phyloP scores from a whole-genome alignment of 1,140 invertebrate species.

The Andricus grossulariae region DNA sequence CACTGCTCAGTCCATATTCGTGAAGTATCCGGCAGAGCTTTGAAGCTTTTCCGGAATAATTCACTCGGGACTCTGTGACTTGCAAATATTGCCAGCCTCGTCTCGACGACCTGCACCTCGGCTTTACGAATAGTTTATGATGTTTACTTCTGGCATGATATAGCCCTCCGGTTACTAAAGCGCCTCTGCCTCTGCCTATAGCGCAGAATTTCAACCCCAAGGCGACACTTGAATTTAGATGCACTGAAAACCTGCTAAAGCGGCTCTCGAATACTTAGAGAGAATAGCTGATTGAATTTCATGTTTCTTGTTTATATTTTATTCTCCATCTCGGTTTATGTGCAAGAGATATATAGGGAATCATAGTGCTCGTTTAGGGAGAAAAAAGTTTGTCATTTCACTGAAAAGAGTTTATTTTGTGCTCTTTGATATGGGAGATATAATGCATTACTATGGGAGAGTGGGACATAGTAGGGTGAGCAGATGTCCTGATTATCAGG shows the following conservation, averaged over 20 bases:
- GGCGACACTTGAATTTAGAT: conserved; percentile 21
- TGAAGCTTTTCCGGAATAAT: conserved; percentile 30
- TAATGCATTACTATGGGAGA: too few relatives aligned
- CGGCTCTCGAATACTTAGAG: neutral
- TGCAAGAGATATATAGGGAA: too few relatives aligned
- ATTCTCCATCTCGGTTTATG: too few relatives aligned
- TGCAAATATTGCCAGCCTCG: conserved; percentile 30
- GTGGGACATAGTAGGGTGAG: too few relatives aligned
- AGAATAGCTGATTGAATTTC: conserved; percentile 13
- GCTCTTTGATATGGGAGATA: too few relatives aligned
- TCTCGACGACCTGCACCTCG: conserved; percentile 19
- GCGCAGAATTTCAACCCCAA: conserved; percentile 3
- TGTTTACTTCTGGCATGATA: conserved; percentile 28
- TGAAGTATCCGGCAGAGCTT: conserved; percentile 24
- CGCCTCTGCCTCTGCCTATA: neutral
- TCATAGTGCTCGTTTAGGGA: too few relatives aligned
- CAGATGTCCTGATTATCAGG: too few relatives aligned
- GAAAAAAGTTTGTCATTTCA: too few relatives aligned
- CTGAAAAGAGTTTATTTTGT: too few relatives aligned
- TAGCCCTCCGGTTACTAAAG: neutral
- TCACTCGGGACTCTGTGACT: conserved; percentile 24
- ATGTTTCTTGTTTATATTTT: neutral
- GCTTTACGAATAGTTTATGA: conserved; percentile 31
- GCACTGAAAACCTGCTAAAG: neutral
- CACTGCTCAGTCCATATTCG: conserved; percentile 26